Base-by-base conservation (phyloP, 2,888 invertebrate genomes). In the Chloroclysta siterata region DNA sequence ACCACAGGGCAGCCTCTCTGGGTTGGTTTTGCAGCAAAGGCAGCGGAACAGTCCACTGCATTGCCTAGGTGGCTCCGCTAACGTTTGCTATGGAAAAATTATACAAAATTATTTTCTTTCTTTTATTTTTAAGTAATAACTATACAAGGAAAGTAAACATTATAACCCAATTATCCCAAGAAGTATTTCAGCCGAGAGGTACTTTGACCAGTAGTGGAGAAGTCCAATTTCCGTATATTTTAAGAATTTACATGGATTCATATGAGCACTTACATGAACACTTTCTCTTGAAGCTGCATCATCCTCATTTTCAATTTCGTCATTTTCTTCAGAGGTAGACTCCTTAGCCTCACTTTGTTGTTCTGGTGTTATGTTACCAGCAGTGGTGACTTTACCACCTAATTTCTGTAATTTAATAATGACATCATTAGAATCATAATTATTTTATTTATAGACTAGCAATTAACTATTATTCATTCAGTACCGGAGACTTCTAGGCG, bases 11-110 rank as follows among this genome's bases (percentile, higher is more conserved):
- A 93, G 75, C 65, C 89, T 76, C 48, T 84, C 81, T 2, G 74
- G 75, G 66, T 92, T 93, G 11, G 78, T 86, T 69, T 93, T 90
- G 71, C 90, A 89, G 71, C 92, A 90, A 0, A 93, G 81, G 72
- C 94, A 94, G 33, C 94, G 93, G 73, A 93, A 94, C 28, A 85
- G 72, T 3, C 94, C 94, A 33, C 62, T 72, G 63, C 71, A 71
- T 15, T 65, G 62, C 15, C 62, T 46, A 2, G 67, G 68, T 7
- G 63, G 51, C 36, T 65, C 58, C 41, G 53, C 42, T 53, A 54
- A 58, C 6, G 60, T 54, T 42, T 51, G 53, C 68, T 72, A 44
- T 7, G 39, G 42, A 17, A 33, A 60, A 2, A 46, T 17, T 44
- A 44, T 2, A 46, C 46, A 1, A 39, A 39, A 39, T 39, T 33